Percentiles rank a stretch among this genome's conserved stretches.
phyloP scores from a whole-genome alignment of 2,113 vertebrate genomes.

The Desmodus rotundus region DNA sequence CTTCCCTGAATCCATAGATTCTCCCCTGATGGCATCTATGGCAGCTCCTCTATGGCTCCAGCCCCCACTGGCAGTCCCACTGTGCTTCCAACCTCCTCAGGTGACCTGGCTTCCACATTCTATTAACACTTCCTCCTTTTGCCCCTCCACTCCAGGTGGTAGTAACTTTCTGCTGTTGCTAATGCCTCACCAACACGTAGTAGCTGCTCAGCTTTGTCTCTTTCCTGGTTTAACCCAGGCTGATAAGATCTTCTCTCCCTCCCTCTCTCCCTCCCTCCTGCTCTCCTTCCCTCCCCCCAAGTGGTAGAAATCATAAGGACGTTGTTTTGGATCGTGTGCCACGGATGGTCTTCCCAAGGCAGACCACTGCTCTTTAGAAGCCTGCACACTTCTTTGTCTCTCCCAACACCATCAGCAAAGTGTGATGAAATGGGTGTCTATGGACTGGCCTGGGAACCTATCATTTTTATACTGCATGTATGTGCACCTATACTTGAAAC shows the following conservation, averaged over 20 bases:
- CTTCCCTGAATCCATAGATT: neutral
- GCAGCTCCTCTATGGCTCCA: neutral
- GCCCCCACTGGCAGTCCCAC: neutral
- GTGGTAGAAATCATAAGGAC: neutral
- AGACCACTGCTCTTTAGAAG: neutral
- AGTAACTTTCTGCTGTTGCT: neutral
- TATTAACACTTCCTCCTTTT: neutral
- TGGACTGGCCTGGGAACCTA: neutral
- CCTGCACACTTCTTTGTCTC: neutral
- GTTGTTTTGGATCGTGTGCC: neutral
- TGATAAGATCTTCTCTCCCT: neutral
- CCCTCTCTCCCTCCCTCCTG: neutral
- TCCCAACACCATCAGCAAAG: neutral
- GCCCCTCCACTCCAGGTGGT: neutral
- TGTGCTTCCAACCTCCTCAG: neutral
- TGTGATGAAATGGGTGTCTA: neutral
- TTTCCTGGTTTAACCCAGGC: neutral
- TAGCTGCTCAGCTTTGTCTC: neutral
- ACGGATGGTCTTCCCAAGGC: neutral
- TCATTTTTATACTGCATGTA: neutral
- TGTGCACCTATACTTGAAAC: neutral
- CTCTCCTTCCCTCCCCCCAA: neutral
- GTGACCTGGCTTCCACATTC: neutral
- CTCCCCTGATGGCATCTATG: neutral
- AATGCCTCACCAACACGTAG: neutral